Percentiles rank a stretch among this genome's conserved stretches.
Conservation (phyloP, 2,113 vertebrate species). For the Urocynchramus pylzowi region DNA sequence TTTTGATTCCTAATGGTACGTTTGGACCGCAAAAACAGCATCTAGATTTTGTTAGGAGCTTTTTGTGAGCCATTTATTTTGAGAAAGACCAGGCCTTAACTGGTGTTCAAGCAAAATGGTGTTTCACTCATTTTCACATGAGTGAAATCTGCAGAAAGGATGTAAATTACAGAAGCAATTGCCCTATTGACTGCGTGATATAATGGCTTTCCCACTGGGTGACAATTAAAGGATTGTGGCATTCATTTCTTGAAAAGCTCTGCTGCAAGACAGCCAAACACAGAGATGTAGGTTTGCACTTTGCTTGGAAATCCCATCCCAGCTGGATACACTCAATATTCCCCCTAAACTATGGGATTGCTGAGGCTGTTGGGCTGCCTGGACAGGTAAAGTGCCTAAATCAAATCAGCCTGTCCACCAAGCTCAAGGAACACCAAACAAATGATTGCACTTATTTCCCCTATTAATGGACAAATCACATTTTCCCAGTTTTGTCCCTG, state of each 20-base stretch:
- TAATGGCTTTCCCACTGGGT: not conserved
- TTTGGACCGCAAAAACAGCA: not conserved
- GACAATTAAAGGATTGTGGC: slow-evolving; percentile 13
- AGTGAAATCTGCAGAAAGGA: not conserved
- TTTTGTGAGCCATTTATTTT: not conserved
- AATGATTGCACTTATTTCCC: not conserved
- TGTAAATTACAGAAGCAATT: not conserved
- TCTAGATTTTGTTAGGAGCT: not conserved
- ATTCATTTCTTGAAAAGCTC: not conserved
- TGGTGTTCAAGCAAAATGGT: not conserved
- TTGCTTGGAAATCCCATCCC: not conserved
- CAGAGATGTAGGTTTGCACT: not conserved
- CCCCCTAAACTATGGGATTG: not conserved
- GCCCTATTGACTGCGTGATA: not conserved
- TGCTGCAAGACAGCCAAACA: not conserved
- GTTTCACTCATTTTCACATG: fast-evolving
- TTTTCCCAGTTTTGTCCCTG: not conserved
- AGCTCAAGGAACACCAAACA: not conserved
- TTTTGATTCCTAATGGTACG: not conserved
- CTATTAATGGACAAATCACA: not conserved
- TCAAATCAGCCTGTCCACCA: not conserved
- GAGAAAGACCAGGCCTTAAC: not conserved
- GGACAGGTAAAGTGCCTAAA: not conserved
- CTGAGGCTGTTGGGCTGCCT: not conserved
- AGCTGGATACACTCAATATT: not conserved